Evolutionary conservation across 2,888 invertebrate species (phyloP).

Genomic region (Alsophila aescularia): DNA sequence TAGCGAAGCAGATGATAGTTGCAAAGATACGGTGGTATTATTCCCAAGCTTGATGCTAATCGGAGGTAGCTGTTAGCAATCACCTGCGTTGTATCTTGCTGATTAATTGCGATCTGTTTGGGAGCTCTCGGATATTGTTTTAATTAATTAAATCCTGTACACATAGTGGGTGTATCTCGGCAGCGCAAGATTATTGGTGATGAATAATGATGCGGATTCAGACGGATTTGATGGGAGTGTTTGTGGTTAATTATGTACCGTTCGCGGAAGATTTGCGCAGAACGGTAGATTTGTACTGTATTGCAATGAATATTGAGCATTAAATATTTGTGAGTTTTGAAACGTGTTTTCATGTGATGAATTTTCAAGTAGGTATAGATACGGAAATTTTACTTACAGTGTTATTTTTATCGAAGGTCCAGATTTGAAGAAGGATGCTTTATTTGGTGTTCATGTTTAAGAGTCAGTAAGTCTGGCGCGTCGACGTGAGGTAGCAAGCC

Average conservation of each 20-base stretch:
- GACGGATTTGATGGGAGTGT: constrained; percentile 1
- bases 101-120: constrained; percentile 73
- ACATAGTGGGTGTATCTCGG: constrained; percentile 13
- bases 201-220: constrained; percentile 27
- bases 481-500: too few relatives aligned
- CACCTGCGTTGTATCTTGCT: constrained; percentile 74
- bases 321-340: too few relatives aligned
- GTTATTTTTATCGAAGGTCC: too few relatives aligned
- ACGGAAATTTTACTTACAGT: too few relatives aligned
- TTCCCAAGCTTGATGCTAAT: constrained; percentile 63
- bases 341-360: too few relatives aligned
- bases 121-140: constrained; percentile 58
- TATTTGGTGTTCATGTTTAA: too few relatives aligned
- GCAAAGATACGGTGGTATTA: constrained; percentile 26
- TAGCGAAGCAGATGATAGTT: constrained; percentile 8
- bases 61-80: constrained; percentile 74
- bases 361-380: too few relatives aligned
- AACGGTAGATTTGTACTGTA: neutral
- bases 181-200: constrained; percentile 20
- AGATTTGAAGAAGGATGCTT: too few relatives aligned
- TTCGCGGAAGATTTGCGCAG: neutral
- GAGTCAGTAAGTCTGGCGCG: too few relatives aligned
- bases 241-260: constrained; percentile 10
- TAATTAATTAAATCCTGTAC: constrained; percentile 50
- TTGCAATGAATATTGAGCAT: too few relatives aligned